These are phyloP conservation scores for Parambassis ranga DNA, from an alignment of 2,797 vertebrate species.

Conservation along the genomic window DNA sequence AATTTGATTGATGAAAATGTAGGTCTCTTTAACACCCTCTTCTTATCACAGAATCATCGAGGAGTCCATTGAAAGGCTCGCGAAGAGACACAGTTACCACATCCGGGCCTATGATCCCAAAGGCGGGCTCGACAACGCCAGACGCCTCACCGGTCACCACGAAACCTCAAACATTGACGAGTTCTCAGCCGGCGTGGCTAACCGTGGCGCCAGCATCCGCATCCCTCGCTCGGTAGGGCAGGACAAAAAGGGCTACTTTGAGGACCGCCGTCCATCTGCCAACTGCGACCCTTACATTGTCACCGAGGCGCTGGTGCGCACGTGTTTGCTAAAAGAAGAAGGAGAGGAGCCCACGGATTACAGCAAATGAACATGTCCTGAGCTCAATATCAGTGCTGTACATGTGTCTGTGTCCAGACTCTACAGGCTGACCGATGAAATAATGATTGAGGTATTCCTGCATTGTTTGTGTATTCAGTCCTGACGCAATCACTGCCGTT, in stretches of 20 bases:
- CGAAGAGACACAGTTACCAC: slow-evolving; percentile 90
- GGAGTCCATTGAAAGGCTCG: slow-evolving; percentile 88
- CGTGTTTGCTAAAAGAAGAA: slow-evolving; percentile 89
- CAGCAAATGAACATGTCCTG: slow-evolving; percentile 54
- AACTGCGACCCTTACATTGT: slow-evolving; percentile 94
- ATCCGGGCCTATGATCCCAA: slow-evolving; percentile 94
- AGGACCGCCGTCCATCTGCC: slow-evolving; percentile 94
- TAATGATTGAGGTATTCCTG: background rate
- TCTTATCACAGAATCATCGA: slow-evolving; percentile 85
- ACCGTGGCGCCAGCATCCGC: slow-evolving; percentile 92
- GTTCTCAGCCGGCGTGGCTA: slow-evolving; percentile 93
- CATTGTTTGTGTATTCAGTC: background rate
- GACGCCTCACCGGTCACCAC: slow-evolving; percentile 89
- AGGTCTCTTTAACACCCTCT: background rate
- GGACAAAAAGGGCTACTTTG: slow-evolving; percentile 93
- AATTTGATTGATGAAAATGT: background rate
- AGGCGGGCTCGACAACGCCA: slow-evolving; percentile 92
- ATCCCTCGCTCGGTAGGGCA: slow-evolving; percentile 90
- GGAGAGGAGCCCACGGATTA: slow-evolving; percentile 87
- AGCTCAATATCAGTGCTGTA: slow-evolving; percentile 25
- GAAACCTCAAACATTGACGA: slow-evolving; percentile 94
- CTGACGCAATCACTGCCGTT: slow-evolving; percentile 16
- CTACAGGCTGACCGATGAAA: slow-evolving; percentile 2
- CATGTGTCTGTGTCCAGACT: slow-evolving; percentile 2
- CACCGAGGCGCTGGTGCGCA: slow-evolving; percentile 91